These are phyloP conservation scores for Micropterix aruncella DNA, from an alignment of 2,888 invertebrate genomes.

Conservation along the genomic window DNA sequence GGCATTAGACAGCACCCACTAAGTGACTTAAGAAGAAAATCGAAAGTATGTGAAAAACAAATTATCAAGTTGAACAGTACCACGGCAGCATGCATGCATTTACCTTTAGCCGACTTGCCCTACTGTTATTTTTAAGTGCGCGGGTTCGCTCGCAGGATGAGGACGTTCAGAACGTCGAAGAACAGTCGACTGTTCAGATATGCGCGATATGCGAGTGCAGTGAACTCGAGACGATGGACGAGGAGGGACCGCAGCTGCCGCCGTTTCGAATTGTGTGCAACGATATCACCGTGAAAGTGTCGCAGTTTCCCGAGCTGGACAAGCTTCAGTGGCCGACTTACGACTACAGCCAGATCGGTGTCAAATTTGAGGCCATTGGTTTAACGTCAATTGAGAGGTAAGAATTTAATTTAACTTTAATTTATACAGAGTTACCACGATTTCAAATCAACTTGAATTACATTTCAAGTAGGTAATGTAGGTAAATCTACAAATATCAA, in stretches of 20 bases:
- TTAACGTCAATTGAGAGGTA: neutral
- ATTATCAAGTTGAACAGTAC: neutral
- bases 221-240: slow-evolving; percentile 27
- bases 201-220: slow-evolving; percentile 33
- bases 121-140: no score
- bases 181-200: slow-evolving; percentile 21
- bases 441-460: no score
- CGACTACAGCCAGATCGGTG: neutral
- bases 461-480: no score
- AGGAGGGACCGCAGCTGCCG: slow-evolving; percentile 16
- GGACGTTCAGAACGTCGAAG: slow-evolving; percentile 13
- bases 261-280: slow-evolving; percentile 15
- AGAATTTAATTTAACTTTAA: neutral
- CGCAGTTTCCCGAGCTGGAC: neutral
- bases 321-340: neutral
- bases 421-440: neutral
- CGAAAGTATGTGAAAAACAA: neutral
- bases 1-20: no score
- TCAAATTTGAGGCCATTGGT: neutral
- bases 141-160: neutral
- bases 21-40: no score
- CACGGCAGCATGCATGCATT: no score
- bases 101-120: no score
- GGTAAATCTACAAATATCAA: no score
- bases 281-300: neutral